Base-by-base conservation (phyloP, 2,113 vertebrate species). In the Cebus imitator region DNA sequence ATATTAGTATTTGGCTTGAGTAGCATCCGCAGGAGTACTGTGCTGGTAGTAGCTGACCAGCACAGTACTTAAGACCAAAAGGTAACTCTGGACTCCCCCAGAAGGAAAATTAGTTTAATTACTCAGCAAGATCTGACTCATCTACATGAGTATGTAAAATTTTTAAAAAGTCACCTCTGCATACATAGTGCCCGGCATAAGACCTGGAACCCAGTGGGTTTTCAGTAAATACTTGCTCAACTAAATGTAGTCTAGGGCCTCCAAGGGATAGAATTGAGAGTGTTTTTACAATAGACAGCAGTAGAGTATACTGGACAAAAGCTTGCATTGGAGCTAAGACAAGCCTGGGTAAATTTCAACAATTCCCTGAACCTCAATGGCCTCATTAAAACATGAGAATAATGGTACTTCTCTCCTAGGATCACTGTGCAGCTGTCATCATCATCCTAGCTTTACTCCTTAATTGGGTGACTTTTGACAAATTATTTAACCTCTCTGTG, bases 401-500 rank as follows among this genome's bases (percentile, higher is more conserved):
- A 48, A 43, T 1, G 23, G 32, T 20, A 50, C 9, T 37, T 79
- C 43, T 81, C 64, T 55, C 86, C 35, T 16, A 85, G 55, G 20
- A 50, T 13, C 21, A 58, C 25, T 14, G 1, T 32, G 10, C n/a
- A 37, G 5, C 25, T 75, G 78, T 81, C 13, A 35, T 55, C 8
- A 18, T 27, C 72, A 82, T 35, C 17, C 30, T 25, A 75, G 32
- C 52, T 92, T 68, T 66, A 76, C 70, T 43, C 6, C 68, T 84
- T 40, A 93, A 75, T 6, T 76, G 2, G 61, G 32, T 73, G 66
- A 73, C 58, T 83, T 84, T 52, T 70, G 13, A 50, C 25, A 96
- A 93, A 75, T 72, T 92, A 78, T 64, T 87, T 84, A 64, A 86
- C 27, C 76, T 95, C 86, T n/a, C 66, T 76, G 32, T 66, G 84